Evolutionary conservation across 2,113 vertebrate genomes (phyloP).

Genomic region (Lampris megalopsis): DNA sequence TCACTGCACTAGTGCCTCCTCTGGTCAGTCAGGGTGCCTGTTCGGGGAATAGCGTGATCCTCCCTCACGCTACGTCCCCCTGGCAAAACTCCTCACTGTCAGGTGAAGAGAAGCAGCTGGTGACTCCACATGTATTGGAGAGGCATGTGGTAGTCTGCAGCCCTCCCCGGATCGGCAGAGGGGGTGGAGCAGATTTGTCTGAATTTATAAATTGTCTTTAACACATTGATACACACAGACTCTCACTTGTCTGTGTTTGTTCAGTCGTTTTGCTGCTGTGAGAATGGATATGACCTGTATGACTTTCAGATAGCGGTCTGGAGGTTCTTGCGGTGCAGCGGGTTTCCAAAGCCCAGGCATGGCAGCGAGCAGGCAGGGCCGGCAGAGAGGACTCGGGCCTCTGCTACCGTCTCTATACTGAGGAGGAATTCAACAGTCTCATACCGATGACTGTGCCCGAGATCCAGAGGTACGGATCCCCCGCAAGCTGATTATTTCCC

Average conservation of each 20-base stretch:
- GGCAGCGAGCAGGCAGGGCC: constrained; percentile 93
- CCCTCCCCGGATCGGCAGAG: too few relatives aligned
- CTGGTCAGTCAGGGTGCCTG: too few relatives aligned
- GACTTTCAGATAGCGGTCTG: constrained; percentile 87
- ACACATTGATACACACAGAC: not conserved
- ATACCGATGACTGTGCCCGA: constrained; percentile 91
- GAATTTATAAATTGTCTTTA: too few relatives aligned
- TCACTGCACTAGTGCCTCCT: too few relatives aligned
- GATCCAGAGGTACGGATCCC: constrained; percentile 91
- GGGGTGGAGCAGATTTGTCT: too few relatives aligned
- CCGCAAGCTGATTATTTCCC: constrained; percentile 10
- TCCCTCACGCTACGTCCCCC: too few relatives aligned
- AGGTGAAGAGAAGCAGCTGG: too few relatives aligned
- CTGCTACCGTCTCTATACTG: constrained; percentile 95
- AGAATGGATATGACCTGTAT: constrained; percentile 1
- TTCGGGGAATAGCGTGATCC: too few relatives aligned
- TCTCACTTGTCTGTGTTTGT: not conserved
- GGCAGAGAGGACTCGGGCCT: constrained; percentile 90
- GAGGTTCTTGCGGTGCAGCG: constrained; percentile 94
- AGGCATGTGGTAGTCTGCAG: too few relatives aligned
- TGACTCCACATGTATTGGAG: too few relatives aligned
- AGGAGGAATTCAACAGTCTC: constrained; percentile 92
- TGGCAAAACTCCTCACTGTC: too few relatives aligned
- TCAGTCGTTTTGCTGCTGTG: not conserved
- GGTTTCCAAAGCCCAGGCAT: constrained; percentile 96